phyloP scores from a whole-genome alignment of 2,888 invertebrate genomes.

The Gymnoscelis rufifasciata region DNA sequence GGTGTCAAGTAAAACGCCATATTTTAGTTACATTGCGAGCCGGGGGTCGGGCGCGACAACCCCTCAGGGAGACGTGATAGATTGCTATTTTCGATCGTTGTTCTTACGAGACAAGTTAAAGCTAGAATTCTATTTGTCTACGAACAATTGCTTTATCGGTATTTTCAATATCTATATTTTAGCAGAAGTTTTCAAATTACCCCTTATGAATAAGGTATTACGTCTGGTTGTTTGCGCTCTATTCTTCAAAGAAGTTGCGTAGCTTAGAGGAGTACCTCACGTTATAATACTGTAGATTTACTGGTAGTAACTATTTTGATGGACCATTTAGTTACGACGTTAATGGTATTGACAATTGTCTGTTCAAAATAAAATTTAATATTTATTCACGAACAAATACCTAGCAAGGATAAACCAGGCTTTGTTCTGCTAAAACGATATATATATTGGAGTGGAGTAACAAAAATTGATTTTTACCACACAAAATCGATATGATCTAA shows the following conservation, averaged over 20 bases:
- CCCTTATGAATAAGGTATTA: constrained; percentile 1
- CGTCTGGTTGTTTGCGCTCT: neutral
- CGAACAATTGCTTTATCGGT: constrained; percentile 25
- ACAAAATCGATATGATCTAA: no score
- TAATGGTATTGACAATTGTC: no score
- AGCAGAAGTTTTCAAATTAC: constrained; percentile 1
- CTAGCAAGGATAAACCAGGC: no score
- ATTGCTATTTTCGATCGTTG: constrained; percentile 50
- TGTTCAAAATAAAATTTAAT: no score
- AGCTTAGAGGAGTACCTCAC: no score
- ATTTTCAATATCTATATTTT: constrained; percentile 4
- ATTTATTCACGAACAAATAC: no score
- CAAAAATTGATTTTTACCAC: no score
- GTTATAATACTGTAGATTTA: no score
- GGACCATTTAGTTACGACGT: no score
- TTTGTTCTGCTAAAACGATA: no score
- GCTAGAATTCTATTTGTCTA: constrained; percentile 39
- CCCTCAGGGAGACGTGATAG: constrained; percentile 51
- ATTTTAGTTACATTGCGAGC: constrained; percentile 47
- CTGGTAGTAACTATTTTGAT: no score
- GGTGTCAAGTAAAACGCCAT: constrained; percentile 44
- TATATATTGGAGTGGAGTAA: no score
- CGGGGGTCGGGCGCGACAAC: constrained; percentile 37
- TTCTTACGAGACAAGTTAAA: constrained; percentile 42
- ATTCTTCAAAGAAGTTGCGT: neutral